These are phyloP conservation scores for Nannoperca obscura DNA, from an alignment of 2,797 vertebrate genomes.

Conservation along the genomic window DNA sequence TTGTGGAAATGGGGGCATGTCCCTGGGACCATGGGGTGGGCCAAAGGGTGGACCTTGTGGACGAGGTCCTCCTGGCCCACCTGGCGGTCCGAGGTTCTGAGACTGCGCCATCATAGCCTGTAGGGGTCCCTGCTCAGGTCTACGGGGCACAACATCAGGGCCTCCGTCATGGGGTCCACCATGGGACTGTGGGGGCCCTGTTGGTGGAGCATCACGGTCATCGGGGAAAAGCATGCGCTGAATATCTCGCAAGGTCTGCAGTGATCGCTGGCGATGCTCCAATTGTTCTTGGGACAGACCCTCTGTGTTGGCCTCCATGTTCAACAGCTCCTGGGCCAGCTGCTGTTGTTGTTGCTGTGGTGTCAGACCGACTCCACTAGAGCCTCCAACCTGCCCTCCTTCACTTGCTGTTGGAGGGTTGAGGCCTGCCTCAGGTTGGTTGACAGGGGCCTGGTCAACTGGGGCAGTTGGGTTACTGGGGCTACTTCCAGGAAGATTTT, in stretches of 20 bases:
- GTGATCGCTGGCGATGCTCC: constrained; percentile 86
- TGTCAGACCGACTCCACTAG: constrained; percentile 81
- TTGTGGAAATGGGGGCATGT: constrained; percentile 94
- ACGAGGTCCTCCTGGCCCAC: constrained; percentile 89
- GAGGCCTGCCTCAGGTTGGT: constrained; percentile 82
- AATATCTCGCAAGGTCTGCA: constrained; percentile 93
- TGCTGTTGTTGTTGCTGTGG: constrained; percentile 87
- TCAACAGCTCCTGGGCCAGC: constrained; percentile 91
- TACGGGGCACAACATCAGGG: constrained; percentile 84
- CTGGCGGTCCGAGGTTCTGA: constrained; percentile 95
- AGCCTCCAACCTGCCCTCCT: constrained; percentile 72
- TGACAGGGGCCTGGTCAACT: constrained; percentile 89
- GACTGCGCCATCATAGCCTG: constrained; percentile 99
- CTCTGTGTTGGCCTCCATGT: constrained; percentile 96
- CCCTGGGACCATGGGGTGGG: constrained; percentile 92
- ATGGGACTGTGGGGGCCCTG: constrained; percentile 79
- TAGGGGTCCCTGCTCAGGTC: constrained; percentile 92
- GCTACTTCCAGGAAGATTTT: constrained; percentile 92
- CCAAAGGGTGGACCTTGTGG: constrained; percentile 94
- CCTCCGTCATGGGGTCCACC: constrained; percentile 82
- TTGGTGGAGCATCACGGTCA: constrained; percentile 87
- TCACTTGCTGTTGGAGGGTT: constrained; percentile 78
- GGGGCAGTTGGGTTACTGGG: constrained; percentile 89
- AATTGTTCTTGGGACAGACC: constrained; percentile 96
- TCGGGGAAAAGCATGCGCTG: constrained; percentile 99